phyloP scores from a whole-genome alignment of 1,140 invertebrate genomes.

The Megathymus violae region DNA sequence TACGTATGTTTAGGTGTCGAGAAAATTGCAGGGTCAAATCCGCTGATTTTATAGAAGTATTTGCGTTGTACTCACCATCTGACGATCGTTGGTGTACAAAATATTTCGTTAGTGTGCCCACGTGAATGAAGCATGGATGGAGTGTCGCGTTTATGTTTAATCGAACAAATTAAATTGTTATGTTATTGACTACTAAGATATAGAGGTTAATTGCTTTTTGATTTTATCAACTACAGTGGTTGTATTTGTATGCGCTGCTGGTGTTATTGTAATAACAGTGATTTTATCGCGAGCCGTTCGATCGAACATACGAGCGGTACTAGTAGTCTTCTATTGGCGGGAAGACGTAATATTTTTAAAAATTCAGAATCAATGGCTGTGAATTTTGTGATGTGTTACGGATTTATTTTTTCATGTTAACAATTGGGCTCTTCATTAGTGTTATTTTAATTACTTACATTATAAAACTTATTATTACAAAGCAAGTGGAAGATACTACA shows the following conservation, averaged over 20 bases:
- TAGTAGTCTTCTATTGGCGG: conserved; percentile 63
- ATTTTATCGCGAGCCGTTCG: conserved; percentile 37
- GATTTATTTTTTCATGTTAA: conserved; percentile 57
- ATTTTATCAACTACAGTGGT: conserved; percentile 42
- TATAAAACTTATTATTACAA: conserved; percentile 43
- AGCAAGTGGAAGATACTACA: conserved; percentile 24
- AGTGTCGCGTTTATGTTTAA: conserved; percentile 43
- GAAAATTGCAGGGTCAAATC: conserved; percentile 39
- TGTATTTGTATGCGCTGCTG: conserved; percentile 32
- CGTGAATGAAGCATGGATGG: conserved; percentile 55
- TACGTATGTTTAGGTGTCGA: conserved; percentile 35
- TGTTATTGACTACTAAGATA: conserved; percentile 38
- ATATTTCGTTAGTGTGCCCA: conserved; percentile 38
- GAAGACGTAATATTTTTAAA: conserved; percentile 52
- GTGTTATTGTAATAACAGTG: conserved; percentile 39
- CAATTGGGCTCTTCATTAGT: conserved; percentile 52
- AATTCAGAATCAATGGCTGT: conserved; percentile 49
- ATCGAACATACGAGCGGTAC: conserved; percentile 38
- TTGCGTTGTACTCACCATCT: conserved; percentile 36
- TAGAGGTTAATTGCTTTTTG: conserved; percentile 36
- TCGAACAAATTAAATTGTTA: conserved; percentile 44
- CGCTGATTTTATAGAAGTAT: conserved; percentile 42
- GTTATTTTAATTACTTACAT: conserved; percentile 49
- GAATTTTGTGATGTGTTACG: conserved; percentile 60
- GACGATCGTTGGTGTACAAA: conserved; percentile 27